phyloP scores from a whole-genome alignment of 2,888 invertebrate species.

The Drosophila anomelani region DNA sequence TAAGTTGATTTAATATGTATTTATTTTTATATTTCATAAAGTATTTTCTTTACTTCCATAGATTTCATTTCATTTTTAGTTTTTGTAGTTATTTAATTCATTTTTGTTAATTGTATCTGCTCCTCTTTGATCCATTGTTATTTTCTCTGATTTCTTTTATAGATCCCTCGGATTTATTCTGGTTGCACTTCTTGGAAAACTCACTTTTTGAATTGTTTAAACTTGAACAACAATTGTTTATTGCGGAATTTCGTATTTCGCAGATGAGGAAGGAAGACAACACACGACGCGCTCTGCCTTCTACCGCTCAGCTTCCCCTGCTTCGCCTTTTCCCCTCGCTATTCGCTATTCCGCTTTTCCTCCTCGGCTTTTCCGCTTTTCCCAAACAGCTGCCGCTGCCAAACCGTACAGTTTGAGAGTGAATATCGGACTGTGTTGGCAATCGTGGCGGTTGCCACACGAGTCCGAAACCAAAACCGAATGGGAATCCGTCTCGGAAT shows the following conservation, averaged over 20 bases:
- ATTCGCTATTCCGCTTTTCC: slow-evolving; percentile 29
- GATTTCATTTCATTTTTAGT: background rate
- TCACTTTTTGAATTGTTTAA: slow-evolving; percentile 64
- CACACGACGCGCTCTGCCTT: slow-evolving; percentile 68
- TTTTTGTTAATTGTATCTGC: background rate
- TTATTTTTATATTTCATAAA: background rate
- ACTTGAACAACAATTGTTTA: slow-evolving; percentile 51
- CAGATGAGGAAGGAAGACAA: slow-evolving; percentile 44
- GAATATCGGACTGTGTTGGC: slow-evolving; percentile 73
- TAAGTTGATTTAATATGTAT: background rate
- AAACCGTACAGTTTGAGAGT: slow-evolving; percentile 85
- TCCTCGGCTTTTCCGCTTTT: slow-evolving; percentile 45
- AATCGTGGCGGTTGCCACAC: slow-evolving; percentile 15
- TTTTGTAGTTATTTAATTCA: background rate
- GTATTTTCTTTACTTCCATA: background rate
- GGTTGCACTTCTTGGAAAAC: slow-evolving; percentile 42
- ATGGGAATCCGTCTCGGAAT: slow-evolving; percentile 2
- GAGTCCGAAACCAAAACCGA: slow-evolving; percentile 19
- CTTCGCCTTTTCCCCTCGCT: slow-evolving; percentile 29
- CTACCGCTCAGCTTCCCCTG: slow-evolving; percentile 27
- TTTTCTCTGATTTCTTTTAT: background rate
- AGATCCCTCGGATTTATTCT: background rate
- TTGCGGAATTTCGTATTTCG: slow-evolving; percentile 39
- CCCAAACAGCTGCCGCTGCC: slow-evolving; percentile 56
- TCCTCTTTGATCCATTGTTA: slow-evolving; percentile 4